Conservation (phyloP, 2,888 invertebrate genomes). For the Diarsia brunnea region DNA sequence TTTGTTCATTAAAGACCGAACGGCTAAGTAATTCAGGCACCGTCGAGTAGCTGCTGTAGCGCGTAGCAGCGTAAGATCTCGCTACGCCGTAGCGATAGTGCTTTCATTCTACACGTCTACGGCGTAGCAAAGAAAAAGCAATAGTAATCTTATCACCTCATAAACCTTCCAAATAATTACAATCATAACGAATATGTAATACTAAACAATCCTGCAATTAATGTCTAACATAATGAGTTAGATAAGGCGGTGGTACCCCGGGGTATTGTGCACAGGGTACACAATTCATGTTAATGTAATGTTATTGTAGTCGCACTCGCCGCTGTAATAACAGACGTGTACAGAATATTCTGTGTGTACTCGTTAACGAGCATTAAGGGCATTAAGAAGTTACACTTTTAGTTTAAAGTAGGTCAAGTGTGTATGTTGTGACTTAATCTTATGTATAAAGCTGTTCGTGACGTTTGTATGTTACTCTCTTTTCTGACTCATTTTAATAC, state of each 20-base stretch:
- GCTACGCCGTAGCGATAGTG: slow-evolving; percentile 35
- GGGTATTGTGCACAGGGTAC: slow-evolving; percentile 68
- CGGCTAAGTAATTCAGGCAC: not conserved
- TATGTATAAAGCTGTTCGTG: not conserved
- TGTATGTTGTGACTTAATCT: slow-evolving; percentile 14
- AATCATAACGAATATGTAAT: slow-evolving; percentile 41
- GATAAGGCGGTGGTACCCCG: slow-evolving; percentile 69
- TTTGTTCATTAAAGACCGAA: not conserved
- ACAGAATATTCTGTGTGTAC: slow-evolving; percentile 52
- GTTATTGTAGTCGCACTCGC: slow-evolving; percentile 63
- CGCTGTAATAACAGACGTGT: slow-evolving; percentile 53
- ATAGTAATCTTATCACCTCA: not conserved
- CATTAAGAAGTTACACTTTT: slow-evolving; percentile 54
- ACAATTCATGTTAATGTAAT: slow-evolving; percentile 66
- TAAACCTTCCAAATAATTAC: slow-evolving; percentile 46
- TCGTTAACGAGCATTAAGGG: slow-evolving; percentile 54
- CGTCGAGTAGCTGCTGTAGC: not conserved
- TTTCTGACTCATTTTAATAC: not conserved
- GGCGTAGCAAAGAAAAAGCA: slow-evolving; percentile 6
- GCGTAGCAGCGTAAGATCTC: not conserved
- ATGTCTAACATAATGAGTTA: slow-evolving; percentile 73
- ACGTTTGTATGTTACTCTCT: not conserved
- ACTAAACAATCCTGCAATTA: slow-evolving; percentile 71
- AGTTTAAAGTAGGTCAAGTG: slow-evolving; percentile 40
- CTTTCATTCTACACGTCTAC: not conserved